Base-by-base conservation (phyloP, 2,113 vertebrate species). In the Orcinus orca region DNA sequence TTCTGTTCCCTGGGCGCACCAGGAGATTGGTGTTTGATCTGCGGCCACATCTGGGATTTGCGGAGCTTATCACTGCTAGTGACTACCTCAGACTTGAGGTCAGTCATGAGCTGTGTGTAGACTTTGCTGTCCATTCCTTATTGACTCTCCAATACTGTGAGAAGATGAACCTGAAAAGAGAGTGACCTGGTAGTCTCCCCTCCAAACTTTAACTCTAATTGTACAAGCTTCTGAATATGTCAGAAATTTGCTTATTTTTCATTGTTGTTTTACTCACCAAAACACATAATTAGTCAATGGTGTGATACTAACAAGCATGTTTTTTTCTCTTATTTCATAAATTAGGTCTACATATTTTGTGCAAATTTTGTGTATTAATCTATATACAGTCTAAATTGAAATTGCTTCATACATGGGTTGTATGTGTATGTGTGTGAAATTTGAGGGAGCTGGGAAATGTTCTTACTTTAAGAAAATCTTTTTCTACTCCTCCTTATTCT, bases 31-130 rank as follows among this genome's bases (percentile, higher is more conserved):
- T 62, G 25, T 91, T 96, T 93, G 93, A 96, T 96, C 95, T 95
- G 85, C n/a, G 93, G 70, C 55, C 86, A 44, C 17, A 14, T 53
- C 68, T 67, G 76, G 96, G 94, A 94, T 97, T 92, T 97, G 70
- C 20, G 3, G 83, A 93, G 70, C 90, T 63, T 94, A 80, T 93
- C 70, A 67, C 55, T 63, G 31, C 93, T 41, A 50, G 55, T 58
- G 74, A 86, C 73, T 89, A 44, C 67, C 70, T 76, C 88, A 93
- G 83, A 96, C 90, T 38, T 73, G n/a, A 89, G 74, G 76, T 95
- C 60, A 90, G 50, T 41, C 65, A n/a, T 93, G 70, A 76, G 83
- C 29, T 53, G 36, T 47, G 77, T 79, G 50, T 3, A 71, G 58
- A 85, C 41, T 73, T 11, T 14, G 1, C 7, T 88, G 44, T 31